Evolutionary conservation across 2,888 invertebrate genomes (phyloP), one percentile per base, ranked within the genome.

Genomic region (Macaria notata): DNA sequence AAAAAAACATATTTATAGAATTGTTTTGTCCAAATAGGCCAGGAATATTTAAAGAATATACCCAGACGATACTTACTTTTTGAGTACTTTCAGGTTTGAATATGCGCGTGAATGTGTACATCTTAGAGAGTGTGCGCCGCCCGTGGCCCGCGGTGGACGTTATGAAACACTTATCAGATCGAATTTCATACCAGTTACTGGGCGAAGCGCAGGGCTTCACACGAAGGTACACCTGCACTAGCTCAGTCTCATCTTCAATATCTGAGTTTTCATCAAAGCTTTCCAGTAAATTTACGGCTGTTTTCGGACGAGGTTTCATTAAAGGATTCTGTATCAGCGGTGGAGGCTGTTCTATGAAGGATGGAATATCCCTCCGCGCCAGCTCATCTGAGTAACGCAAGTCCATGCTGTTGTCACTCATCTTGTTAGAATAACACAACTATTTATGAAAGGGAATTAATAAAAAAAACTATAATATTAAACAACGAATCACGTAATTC

Each of bases 201-300:
- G 73, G 4, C 9, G 73, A 42, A 70, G 71, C 46, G 55, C 81
- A 82, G 0, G 93, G 92, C 65, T 93, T 93, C 54, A 93, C 68
- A 49, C 93, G 83, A 46, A 93, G 74, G 63, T 92, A 93, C 7
- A 93, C 93, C 70, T 92, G 89, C 4, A 93, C 83, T 54, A 84
- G 71, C 49, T 90, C 91, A 0, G 83, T 78, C 54, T 85, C 88
- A 0, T 85, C 87, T 2, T 87, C 88, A 47, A 69, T 68, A 38
- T 83, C 85, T 0, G 84, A 83, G 61, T 86, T 83, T 43, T 86
- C 82, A 62, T 91, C 86, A 64, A 89, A 88, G 42, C 81, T 69
- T 46, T 88, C 83, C 66, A 88, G 62, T 52, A 92, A 73, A 62
- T 90, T 91, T 4, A 80, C 88, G 4, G 85, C 88, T 53, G 86